A percentile compares a stretch with the other conserved stretches of the same genome.
These are phyloP conservation scores for Platyscapa corneri DNA, from an alignment of 1,140 invertebrate species.

Conservation along the genomic window DNA sequence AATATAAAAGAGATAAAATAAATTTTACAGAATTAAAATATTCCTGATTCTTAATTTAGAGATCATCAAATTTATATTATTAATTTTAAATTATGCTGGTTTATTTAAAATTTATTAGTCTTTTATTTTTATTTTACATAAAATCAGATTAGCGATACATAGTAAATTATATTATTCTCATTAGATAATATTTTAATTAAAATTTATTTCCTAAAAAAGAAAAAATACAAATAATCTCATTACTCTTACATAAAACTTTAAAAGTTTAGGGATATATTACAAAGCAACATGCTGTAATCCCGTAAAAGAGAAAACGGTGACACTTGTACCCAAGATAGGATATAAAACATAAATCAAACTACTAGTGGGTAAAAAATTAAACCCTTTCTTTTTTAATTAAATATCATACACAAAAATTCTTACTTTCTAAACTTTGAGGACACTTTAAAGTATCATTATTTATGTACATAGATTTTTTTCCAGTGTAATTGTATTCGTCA, in stretches of 20 bases:
- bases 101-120: too few species aligned
- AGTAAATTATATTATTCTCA: neutral
- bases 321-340: slow-evolving; percentile 65
- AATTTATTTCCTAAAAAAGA: neutral
- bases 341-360: slow-evolving; percentile 72
- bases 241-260: neutral
- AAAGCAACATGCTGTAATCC: slow-evolving; percentile 52
- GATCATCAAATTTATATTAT: too few species aligned
- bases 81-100: too few species aligned
- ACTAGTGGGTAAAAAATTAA: slow-evolving; percentile 64
- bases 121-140: too few species aligned
- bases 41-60: too few species aligned
- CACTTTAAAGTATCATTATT: slow-evolving; percentile 20
- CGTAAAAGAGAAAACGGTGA: slow-evolving; percentile 61
- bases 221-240: neutral
- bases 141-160: too few species aligned
- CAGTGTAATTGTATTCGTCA: slow-evolving; percentile 24
- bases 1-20: too few species aligned
- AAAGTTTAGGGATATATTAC: slow-evolving; percentile 17
- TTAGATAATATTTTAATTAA: neutral
- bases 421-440: slow-evolving; percentile 28
- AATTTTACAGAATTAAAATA: too few species aligned
- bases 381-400: slow-evolving; percentile 75
- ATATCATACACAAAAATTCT: slow-evolving; percentile 66
- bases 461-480: slow-evolving; percentile 19